Evolutionary conservation across 2,113 vertebrate genomes (phyloP), one percentile per base, ranked within the genome.

Genomic region (Cariama cristata): DNA sequence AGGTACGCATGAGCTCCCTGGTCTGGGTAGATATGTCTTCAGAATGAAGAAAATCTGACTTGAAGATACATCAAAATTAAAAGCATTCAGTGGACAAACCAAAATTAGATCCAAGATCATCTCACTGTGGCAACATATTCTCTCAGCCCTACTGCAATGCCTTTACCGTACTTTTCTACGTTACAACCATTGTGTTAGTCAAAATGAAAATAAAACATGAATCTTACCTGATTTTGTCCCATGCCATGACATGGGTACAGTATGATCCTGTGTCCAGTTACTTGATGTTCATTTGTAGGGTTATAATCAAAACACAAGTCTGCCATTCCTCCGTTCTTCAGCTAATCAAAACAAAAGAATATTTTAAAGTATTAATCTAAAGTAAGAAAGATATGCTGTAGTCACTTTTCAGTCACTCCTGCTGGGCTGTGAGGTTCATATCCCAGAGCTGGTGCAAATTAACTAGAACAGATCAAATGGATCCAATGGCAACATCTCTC

Each of bases 211-310:
- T 64, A 60, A 94, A 77, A n/a, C 42, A 67, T 7, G 16, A 59
- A 38, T 44, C 97, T 69, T 97, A 99, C 99, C 99, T 99, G 99
- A 98, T 99, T 99, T 98, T 99, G 99, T 56, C 99, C 99, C 99
- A 99, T 98, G 79, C 99, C 99, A 3, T 99, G 99, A 96, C 99
- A 99, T 2, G 74, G 92, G 90, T 99, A 99, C 32, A 99, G 93
- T 97, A 99, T 98, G 97, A 99, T 95, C 77, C 98, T 98, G 35
- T 99, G 97, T 60, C 99, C 99, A 5, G 86, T 97, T n/a, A 99
- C 19, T 4, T 97, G 88, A 84, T 99, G 96, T 1, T 99, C 99
- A 92, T 96, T 98, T 12, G 83, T 44, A 83, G 99, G 99, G 94
- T 99, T 99, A 89, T 99, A 99, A 97, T 99, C 99, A 87, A 99